phyloP scores from a whole-genome alignment of 2,797 vertebrate species.

The Helostoma temminkii region DNA sequence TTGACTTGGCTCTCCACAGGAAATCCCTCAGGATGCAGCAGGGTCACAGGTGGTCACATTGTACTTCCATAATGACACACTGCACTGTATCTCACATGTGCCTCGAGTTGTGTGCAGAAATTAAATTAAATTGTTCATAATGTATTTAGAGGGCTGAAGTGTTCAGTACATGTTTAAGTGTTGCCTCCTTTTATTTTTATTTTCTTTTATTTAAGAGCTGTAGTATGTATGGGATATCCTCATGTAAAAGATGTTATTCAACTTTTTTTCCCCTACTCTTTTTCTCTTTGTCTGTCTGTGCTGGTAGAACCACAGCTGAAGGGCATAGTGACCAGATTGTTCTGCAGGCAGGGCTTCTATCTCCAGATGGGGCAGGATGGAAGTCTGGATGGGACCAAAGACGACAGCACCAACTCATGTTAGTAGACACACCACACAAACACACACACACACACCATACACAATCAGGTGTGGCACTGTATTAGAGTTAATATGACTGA shows the following conservation, averaged over 20 bases:
- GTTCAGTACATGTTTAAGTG: not conserved
- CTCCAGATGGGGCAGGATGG: conserved; percentile 99
- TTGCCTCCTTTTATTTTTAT: not conserved
- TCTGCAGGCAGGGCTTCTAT: conserved; percentile 99
- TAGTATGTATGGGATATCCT: not conserved
- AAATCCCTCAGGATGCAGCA: conserved; percentile 67
- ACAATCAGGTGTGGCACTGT: not conserved
- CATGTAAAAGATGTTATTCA: not conserved
- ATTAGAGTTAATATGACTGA: no score
- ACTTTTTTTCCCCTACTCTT: not conserved
- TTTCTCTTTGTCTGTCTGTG: conserved; percentile 42
- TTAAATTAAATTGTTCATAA: conserved; percentile 38
- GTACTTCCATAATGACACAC: conserved; percentile 42
- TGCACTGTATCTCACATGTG: conserved; percentile 35
- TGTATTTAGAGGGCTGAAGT: not conserved
- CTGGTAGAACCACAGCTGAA: conserved; percentile 98
- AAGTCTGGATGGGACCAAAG: conserved; percentile 98
- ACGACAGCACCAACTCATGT: conserved; percentile 99
- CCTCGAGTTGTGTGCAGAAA: conserved; percentile 11
- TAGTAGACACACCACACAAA: conserved; percentile 39
- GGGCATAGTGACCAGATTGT: conserved; percentile 99
- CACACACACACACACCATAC: conserved; percentile 1
- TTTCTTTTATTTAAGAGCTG: not conserved
- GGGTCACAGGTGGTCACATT: conserved; percentile 56
- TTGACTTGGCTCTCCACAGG: conserved; percentile 65